Base-by-base conservation (phyloP, 30 jellyfish, hydroid and myxozoan genomes). In the Hydractinia symbiolongicarpus region DNA sequence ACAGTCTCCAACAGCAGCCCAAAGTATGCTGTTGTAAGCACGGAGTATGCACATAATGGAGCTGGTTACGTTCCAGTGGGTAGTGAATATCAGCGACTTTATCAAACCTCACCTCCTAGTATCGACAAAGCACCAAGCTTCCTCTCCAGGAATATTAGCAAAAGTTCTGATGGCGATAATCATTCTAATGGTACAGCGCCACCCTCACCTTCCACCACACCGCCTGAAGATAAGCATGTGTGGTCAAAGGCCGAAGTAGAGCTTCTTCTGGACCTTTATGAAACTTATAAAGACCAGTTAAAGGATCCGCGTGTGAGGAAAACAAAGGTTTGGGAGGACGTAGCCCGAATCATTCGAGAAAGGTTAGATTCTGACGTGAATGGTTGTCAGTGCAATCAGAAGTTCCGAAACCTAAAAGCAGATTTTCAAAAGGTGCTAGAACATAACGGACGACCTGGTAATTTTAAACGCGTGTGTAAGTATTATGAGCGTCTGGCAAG, bases 181-280 rank as follows among this genome's bases (percentile, higher is more conserved):
- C 74, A 64, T 51, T 7, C 74, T 51, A 64, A 64, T 64, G 6
- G 74, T 7, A 64, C 40, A n/a, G 83, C 73, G 10, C 50, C 83
- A 1, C 60, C 73, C 14, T 53, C 73, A 7, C 83, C 73, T 40
- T 75, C 83, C 20, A 14, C 52, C 73, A 53, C 88, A 20, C 88
- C 90, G 61, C 88, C 86, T 52, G 86, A 74, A 5, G 96, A 89
- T 6, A 89, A 89, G 73, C 96, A 86, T 49, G 86, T 89, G 19
- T 89, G 96, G 96, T 20, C 96, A 7, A 89, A 78, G 44, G 90
- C 78, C 4, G 95, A 89, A 76, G 95, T 87, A 6, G 96, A 89
- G 72, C 81, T 84, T 79, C 84, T 89, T 44, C 78, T 89, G 50
- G 96, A 89, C 60, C 53, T 89, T 21, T 89, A 89, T 68, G 96